Evolutionary conservation across 1,140 invertebrate species (phyloP).

Genomic region (Ridgeia piscesae): DNA sequence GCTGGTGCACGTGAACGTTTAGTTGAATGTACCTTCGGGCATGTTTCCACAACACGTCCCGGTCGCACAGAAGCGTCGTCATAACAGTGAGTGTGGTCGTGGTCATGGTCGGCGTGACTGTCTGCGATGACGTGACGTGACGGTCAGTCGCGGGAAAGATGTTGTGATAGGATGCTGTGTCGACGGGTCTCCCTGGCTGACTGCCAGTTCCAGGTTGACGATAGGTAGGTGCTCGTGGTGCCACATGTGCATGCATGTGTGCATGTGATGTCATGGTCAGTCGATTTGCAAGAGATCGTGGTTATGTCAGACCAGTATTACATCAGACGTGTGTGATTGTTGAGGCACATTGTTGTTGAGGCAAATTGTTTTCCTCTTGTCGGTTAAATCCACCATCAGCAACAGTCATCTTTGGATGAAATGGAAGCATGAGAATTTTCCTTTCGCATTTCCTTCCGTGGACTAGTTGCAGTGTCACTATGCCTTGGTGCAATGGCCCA

Average conservation of each 20-base stretch:
- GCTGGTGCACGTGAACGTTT: background rate
- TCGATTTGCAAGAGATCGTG: background rate
- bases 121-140: background rate
- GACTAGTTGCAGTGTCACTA: too few species aligned
- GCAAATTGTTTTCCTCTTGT: too few species aligned
- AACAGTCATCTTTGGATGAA: too few species aligned
- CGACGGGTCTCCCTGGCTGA: background rate
- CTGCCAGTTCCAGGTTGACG: background rate
- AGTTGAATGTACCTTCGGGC: background rate
- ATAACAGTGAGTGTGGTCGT: too few species aligned
- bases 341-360: background rate
- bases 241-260: background rate
- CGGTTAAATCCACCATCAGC: too few species aligned
- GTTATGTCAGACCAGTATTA: background rate
- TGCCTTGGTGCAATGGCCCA: too few species aligned
- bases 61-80: background rate
- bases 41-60: background rate
- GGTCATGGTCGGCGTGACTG: background rate
- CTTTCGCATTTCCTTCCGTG: too few species aligned
- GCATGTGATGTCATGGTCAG: background rate
- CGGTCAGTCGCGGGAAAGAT: background rate
- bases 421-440: too few species aligned
- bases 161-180: background rate
- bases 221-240: background rate
- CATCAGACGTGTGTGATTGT: background rate